phyloP scores from a whole-genome alignment of 1,140 invertebrate genomes.

The Leptinotarsa texana region DNA sequence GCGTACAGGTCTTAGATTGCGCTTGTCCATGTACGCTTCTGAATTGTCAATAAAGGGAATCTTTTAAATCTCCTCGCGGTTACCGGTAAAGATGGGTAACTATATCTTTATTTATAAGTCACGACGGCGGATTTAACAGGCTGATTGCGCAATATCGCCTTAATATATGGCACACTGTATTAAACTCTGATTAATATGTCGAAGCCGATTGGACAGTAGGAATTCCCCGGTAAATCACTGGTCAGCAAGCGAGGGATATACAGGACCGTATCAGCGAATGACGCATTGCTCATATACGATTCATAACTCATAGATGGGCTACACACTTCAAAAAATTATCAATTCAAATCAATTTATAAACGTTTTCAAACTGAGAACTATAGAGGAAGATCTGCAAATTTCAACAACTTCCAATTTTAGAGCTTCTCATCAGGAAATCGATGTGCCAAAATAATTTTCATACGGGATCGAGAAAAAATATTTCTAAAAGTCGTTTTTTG shows the following conservation, averaged over 20 bases:
- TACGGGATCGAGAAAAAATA: no score
- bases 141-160: constrained; percentile 36
- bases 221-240: background rate
- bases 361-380: no score
- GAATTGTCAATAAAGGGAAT: constrained; percentile 45
- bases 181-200: constrained; percentile 8
- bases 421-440: no score
- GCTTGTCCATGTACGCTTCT: constrained; percentile 36
- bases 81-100: constrained; percentile 43
- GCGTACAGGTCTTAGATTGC: constrained; percentile 36
- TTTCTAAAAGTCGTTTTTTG: no score
- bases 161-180: constrained; percentile 20
- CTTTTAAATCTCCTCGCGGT: constrained; percentile 42
- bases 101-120: constrained; percentile 49
- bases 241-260: background rate
- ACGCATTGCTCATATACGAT: no score
- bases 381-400: no score
- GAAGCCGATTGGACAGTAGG: background rate
- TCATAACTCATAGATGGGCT: no score
- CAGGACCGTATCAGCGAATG: background rate
- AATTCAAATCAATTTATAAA: no score
- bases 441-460: no score
- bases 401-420: no score
- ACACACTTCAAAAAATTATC: no score
- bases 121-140: constrained; percentile 34